Evolutionary conservation across 2,888 invertebrate species (phyloP), one percentile per base, ranked within the genome.

Genomic region (Amiota mariae): DNA sequence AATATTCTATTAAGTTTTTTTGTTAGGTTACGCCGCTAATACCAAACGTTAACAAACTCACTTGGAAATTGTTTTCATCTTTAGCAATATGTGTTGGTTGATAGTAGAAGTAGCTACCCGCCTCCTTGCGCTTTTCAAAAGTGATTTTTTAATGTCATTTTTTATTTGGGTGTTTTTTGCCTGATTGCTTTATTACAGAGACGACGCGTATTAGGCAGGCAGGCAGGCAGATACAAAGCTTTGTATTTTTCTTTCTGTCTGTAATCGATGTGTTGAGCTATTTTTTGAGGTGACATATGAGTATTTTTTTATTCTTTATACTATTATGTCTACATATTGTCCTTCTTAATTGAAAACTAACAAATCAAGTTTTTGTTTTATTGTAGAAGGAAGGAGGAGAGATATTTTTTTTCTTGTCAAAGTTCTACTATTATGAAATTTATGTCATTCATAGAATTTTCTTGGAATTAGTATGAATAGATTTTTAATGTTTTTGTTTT

Each of bases 131-230:
- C 18, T 11, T 20, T 59, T 20, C 24, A 20, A 59, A 59, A 59
- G 59, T 59, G 59, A 8, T 20, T 59, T 59, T 18, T 59, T 59
- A 20, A 20, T 59, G 20, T 20, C 13, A 6, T 59, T 59, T 59
- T 59, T 59, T 18, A 15, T 11, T 81, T 36, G 36, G 2, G 36
- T 78, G 80, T 79, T 81, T 80, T 82, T 79, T 77, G 75, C 71
- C 75, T 80, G 81, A 81, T 81, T 81, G 81, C 81, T 82, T 77
- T 80, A 81, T 81, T 78, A 81, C 76, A 81, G 80, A 70, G 77
- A 20, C 70, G 57, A 8, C 61, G 36, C 49, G 15, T 59, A 64
- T 47, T 49, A 49, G 63, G 49, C 70, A 51, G 48, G 13, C 66
- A 49, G 63, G 49, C 70, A 51, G 48, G 13, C 66, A 66, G 57